These are phyloP conservation scores for Dicrostonyx torquatus DNA, from an alignment of 2,797 vertebrate genomes.

Conservation along the genomic window DNA sequence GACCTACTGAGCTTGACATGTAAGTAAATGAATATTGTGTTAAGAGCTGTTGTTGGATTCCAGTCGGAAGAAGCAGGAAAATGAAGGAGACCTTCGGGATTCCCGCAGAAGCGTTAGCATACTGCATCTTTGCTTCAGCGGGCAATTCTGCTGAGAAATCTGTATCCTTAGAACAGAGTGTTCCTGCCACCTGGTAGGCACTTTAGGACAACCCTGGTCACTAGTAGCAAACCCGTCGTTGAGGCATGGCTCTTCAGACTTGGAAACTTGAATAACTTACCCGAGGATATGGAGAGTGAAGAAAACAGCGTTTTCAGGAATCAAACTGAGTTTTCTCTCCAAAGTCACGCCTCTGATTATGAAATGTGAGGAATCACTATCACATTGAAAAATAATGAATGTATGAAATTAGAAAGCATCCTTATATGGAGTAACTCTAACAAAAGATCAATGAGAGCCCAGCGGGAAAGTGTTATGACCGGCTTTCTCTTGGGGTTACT, in stretches of 20 bases:
- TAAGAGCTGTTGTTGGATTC: not conserved
- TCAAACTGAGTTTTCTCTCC: not conserved
- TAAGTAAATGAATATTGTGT: not conserved
- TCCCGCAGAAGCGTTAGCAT: not conserved
- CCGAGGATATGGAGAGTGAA: not conserved
- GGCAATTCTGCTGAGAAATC: not conserved
- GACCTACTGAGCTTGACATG: not conserved
- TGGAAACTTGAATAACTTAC: not conserved
- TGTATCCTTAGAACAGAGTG: not conserved
- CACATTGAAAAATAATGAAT: not conserved
- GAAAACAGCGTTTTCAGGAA: not conserved
- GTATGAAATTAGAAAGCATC: not conserved
- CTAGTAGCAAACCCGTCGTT: not conserved
- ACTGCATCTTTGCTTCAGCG: not conserved
- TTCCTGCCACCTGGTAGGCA: not conserved
- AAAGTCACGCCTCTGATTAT: not conserved
- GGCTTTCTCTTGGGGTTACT: not conserved
- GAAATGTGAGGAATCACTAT: not conserved
- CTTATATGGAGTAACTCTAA: not conserved
- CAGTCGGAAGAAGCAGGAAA: not conserved
- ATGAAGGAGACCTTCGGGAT: not conserved
- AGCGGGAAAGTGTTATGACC: not conserved
- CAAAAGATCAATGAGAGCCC: not conserved
- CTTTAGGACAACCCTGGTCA: not conserved
- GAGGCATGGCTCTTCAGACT: not conserved